Conservation (phyloP, 2,888 invertebrate species). For the Cyrtodaria siliqua region DNA sequence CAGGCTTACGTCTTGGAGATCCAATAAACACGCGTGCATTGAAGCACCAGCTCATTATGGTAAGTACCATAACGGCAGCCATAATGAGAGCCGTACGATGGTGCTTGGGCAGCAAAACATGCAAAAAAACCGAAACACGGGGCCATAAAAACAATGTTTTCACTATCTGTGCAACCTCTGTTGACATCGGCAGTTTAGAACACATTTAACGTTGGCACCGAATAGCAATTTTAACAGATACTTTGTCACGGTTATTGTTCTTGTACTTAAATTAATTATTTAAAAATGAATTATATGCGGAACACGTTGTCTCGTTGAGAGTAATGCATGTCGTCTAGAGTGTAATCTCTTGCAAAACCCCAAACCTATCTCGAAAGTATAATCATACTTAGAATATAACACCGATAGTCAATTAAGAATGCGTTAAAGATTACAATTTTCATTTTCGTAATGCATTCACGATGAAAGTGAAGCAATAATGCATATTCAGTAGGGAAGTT, state of each 20-base stretch:
- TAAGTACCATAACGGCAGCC: too few relatives aligned
- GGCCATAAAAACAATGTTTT: too few relatives aligned
- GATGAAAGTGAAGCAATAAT: slow-evolving; percentile 1
- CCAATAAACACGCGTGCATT: too few relatives aligned
- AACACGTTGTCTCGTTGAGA: slow-evolving; percentile 18
- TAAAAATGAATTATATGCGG: slow-evolving; percentile 18
- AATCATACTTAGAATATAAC: slow-evolving; percentile 11
- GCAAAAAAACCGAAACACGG: too few relatives aligned
- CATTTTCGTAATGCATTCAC: slow-evolving; percentile 3
- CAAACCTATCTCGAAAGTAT: not conserved
- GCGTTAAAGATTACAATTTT: slow-evolving; percentile 7
- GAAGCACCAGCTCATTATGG: too few relatives aligned
- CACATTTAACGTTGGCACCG: not conserved
- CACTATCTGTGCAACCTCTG: not conserved
- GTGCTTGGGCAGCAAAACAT: too few relatives aligned
- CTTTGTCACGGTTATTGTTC: not conserved
- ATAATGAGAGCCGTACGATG: too few relatives aligned
- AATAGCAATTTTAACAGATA: slow-evolving; percentile 23
- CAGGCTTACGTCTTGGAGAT: too few relatives aligned
- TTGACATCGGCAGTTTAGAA: slow-evolving; percentile 21
- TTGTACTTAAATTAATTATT: slow-evolving; percentile 5
- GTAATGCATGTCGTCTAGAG: slow-evolving; percentile 18
- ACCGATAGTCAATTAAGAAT: slow-evolving; percentile 13
- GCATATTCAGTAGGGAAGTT: not conserved
- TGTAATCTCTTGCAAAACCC: slow-evolving; percentile 2